Conservation (phyloP, 2,888 invertebrate species). For the Mesochorus sp. region DNA sequence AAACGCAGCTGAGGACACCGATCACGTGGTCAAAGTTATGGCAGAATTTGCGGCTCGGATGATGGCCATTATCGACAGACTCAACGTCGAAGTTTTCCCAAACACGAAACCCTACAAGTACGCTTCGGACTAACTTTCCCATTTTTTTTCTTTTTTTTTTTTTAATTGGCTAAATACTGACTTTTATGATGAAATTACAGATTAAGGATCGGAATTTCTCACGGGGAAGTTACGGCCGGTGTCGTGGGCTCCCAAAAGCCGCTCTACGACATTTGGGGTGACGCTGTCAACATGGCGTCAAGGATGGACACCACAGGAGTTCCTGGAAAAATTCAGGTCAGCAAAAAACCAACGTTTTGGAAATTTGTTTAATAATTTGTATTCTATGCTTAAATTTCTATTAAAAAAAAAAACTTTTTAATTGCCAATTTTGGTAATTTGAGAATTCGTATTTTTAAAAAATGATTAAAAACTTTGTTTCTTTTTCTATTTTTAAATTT, state of each 20-base stretch:
- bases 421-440: too few relatives aligned
- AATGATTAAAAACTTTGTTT: background rate
- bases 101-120: conserved; percentile 76
- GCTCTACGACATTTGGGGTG: conserved; percentile 98
- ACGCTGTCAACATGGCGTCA: conserved; percentile 98
- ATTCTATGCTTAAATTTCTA: too few relatives aligned
- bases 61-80: conserved; percentile 85
- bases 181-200: conserved; percentile 58
- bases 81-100: conserved; percentile 84
- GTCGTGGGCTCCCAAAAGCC: conserved; percentile 97
- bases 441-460: background rate
- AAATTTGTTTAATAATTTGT: background rate
- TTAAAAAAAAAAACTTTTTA: too few relatives aligned
- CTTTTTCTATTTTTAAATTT: too few relatives aligned
- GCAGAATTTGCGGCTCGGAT: conserved; percentile 89
- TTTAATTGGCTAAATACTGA: background rate
- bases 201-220: conserved; percentile 89
- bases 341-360: background rate
- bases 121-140: conserved; percentile 1
- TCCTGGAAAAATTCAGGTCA: conserved; percentile 89
- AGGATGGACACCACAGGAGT: conserved; percentile 97
- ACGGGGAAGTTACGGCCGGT: conserved; percentile 96
- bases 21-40: conserved; percentile 84
- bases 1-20: conserved; percentile 72
- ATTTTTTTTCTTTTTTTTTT: background rate